These are phyloP conservation scores for Rhynchonycteris naso DNA, from an alignment of 2,797 vertebrate species.

Conservation along the genomic window DNA sequence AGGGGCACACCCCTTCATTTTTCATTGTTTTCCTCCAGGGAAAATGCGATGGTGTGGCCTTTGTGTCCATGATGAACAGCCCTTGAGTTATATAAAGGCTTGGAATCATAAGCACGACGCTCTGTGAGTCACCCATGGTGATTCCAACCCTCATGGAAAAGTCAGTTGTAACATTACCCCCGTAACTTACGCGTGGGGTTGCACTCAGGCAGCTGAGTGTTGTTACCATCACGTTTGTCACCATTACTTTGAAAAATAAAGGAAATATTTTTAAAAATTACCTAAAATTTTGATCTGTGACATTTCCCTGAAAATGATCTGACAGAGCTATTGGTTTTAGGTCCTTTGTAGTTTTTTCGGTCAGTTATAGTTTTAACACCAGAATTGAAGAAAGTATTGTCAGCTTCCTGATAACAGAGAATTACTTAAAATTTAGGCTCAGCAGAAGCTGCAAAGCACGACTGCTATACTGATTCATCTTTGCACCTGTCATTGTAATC, in stretches of 20 bases:
- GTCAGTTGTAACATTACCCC: not conserved
- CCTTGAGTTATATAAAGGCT: constrained; percentile 69
- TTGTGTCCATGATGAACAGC: constrained; percentile 42
- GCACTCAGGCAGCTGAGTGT: not conserved
- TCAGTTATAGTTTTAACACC: constrained; percentile 28
- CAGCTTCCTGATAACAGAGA: not conserved
- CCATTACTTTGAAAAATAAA: constrained; percentile 5
- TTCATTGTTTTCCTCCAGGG: constrained; percentile 56
- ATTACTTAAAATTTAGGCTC: not conserved
- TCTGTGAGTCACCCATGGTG: constrained; percentile 69
- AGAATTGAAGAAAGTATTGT: not conserved
- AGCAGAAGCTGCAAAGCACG: not conserved
- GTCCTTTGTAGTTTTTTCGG: not conserved
- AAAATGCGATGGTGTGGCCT: constrained; percentile 60
- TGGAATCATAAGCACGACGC: constrained; percentile 62
- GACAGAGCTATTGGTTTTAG: not conserved
- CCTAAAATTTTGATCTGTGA: not conserved
- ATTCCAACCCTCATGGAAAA: constrained; percentile 65
- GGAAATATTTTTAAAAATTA: not conserved
- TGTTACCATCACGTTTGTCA: not conserved
- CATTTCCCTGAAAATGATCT: not conserved
- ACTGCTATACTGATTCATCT: not conserved
- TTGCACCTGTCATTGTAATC: not conserved
- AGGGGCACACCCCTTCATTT: not conserved
- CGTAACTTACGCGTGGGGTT: not conserved